Evolutionary conservation across 2,888 invertebrate species (phyloP).

Genomic region (Ophion obscuratus): DNA sequence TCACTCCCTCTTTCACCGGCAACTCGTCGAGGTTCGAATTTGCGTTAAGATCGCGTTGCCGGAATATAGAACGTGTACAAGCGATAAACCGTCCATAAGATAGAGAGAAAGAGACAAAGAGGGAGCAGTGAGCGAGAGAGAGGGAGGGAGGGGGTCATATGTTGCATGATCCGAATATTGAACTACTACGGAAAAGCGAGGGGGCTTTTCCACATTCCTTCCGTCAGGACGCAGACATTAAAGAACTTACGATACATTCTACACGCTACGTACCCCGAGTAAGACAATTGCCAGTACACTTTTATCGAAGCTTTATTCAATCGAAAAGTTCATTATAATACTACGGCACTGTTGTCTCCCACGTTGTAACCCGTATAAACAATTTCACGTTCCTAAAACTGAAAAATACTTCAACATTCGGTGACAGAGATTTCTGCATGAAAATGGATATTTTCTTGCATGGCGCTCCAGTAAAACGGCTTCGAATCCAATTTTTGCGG

Average conservation of each 20-base stretch:
- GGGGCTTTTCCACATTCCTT: not conserved
- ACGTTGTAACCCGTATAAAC: too few species aligned
- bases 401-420: too few species aligned
- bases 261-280: not conserved
- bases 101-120: not conserved
- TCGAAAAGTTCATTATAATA: too few species aligned
- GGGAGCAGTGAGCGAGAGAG: not conserved
- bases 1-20: slow-evolving; percentile 19
- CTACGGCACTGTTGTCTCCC: too few species aligned
- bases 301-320: too few species aligned
- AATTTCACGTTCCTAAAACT: too few species aligned
- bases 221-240: not conserved
- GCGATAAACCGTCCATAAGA: slow-evolving; percentile 17
- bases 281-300: not conserved
- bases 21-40: slow-evolving; percentile 52
- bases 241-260: not conserved
- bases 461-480: too few species aligned
- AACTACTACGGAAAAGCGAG: slow-evolving; percentile 24
- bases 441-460: too few species aligned
- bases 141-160: slow-evolving; percentile 14
- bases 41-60: slow-evolving; percentile 38
- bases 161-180: slow-evolving; percentile 52
- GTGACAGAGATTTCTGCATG: too few species aligned
- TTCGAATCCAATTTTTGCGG: too few species aligned
- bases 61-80: slow-evolving; percentile 48